phyloP scores from a whole-genome alignment of 2,797 vertebrate genomes.

The Apogon hyalosoma region DNA sequence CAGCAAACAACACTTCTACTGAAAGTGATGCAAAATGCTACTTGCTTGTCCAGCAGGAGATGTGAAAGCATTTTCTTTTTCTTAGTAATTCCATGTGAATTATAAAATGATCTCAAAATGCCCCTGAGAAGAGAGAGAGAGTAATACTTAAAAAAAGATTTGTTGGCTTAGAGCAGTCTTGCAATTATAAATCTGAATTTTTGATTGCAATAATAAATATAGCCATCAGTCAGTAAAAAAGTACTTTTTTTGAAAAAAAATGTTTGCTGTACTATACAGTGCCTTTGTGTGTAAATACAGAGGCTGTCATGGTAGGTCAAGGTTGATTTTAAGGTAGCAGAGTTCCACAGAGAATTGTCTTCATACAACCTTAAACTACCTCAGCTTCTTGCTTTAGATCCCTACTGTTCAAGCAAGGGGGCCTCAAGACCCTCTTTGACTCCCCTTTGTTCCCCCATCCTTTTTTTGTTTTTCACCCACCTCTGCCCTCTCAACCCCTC shows the following conservation, averaged over 20 bases:
- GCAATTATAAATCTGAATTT: conserved; percentile 6
- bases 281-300: conserved; percentile 27
- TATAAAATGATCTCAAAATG: background rate
- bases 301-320: conserved; percentile 64
- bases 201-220: conserved; percentile 12
- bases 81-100: background rate
- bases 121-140: background rate
- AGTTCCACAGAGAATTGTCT: conserved; percentile 39
- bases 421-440: conserved; percentile 55
- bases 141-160: background rate
- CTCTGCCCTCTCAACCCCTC: conserved; percentile 65
- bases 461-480: conserved; percentile 67
- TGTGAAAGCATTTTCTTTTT: background rate
- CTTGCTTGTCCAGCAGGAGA: background rate
- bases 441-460: conserved; percentile 54
- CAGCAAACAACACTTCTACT: background rate
- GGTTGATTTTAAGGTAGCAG: conserved; percentile 30
- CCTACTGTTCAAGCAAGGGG: conserved; percentile 42
- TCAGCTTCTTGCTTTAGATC: conserved; percentile 50
- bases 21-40: no score
- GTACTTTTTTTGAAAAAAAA: conserved; percentile 10
- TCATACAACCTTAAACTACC: conserved; percentile 50
- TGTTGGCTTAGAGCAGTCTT: background rate
- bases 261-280: background rate
- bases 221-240: conserved; percentile 24